Evolutionary conservation across 2,113 vertebrate species (phyloP).

Genomic region (Serilophus lunatus): DNA sequence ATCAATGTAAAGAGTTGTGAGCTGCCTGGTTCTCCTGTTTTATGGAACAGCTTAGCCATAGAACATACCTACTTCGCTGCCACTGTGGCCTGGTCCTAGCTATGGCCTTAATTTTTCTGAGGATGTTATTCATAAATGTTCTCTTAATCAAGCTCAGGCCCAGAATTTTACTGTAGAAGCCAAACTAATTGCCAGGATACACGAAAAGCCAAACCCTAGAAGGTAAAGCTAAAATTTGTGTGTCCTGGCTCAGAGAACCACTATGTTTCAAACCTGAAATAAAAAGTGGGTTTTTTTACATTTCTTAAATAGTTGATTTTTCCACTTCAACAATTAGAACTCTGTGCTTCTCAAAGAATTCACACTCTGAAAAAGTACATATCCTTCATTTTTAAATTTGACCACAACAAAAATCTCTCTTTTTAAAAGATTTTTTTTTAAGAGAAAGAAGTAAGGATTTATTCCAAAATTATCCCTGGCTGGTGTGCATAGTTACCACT

Average conservation of each 20-base stretch:
- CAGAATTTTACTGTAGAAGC: conserved; percentile 65
- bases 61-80: background rate
- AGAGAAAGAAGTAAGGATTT: background rate
- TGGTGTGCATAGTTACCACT: conserved; percentile 22
- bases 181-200: conserved; percentile 69
- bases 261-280: conserved; percentile 48
- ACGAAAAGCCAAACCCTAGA: conserved; percentile 75
- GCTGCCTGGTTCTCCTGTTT: conserved; percentile 38
- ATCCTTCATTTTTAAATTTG: conserved; percentile 76
- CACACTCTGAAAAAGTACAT: conserved; percentile 62
- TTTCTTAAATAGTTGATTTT: conserved; percentile 81
- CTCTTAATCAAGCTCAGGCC: conserved; percentile 84
- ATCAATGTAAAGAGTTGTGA: conserved; percentile 48
- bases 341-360: conserved; percentile 75
- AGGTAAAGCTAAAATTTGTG: conserved; percentile 79
- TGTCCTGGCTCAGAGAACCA: conserved; percentile 75
- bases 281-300: conserved; percentile 65
- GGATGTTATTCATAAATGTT: conserved; percentile 84
- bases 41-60: conserved; percentile 26
- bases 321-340: conserved; percentile 80
- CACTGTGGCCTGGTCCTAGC: conserved; percentile 16
- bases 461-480: conserved; percentile 43
- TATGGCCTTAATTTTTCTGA: conserved; percentile 69
- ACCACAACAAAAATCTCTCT: conserved; percentile 56
- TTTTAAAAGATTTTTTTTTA: background rate